Evolutionary conservation across 2,797 vertebrate species (phyloP).

Genomic region (Sebastiscus tertius): DNA sequence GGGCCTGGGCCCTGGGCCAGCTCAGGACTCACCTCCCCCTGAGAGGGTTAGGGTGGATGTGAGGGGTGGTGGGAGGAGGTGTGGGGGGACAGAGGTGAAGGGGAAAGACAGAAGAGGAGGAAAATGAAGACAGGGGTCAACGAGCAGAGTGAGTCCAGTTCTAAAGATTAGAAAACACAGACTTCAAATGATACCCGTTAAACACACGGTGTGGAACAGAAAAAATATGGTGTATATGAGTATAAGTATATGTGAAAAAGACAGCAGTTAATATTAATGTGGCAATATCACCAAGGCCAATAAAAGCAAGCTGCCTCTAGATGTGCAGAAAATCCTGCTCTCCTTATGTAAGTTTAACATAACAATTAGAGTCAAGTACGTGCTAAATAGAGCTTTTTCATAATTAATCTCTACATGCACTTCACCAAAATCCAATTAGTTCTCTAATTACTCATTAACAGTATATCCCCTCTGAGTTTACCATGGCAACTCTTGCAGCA

Average conservation of each 20-base stretch:
- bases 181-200: background rate
- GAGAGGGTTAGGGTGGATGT: conserved; percentile 62
- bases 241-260: conserved; percentile 6
- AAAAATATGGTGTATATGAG: background rate
- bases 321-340: conserved; percentile 12
- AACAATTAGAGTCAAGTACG: conserved; percentile 30
- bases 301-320: conserved; percentile 23
- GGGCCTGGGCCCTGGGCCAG: conserved; percentile 71
- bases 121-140: conserved; percentile 42
- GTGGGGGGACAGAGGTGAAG: conserved; percentile 60
- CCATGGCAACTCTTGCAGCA: conserved; percentile 29
- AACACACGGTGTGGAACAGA: background rate
- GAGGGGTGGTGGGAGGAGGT: conserved; percentile 35
- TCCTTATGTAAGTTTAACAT: conserved; percentile 11
- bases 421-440: conserved; percentile 36
- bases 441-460: conserved; percentile 50
- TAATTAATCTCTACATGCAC: conserved; percentile 44
- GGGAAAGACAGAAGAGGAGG: conserved; percentile 33
- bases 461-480: conserved; percentile 26
- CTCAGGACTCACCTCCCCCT: conserved; percentile 57
- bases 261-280: conserved; percentile 5
- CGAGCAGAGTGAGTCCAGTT: conserved; percentile 13
- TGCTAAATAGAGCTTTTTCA: conserved; percentile 36
- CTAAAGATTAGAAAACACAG: background rate
- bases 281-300: conserved; percentile 7